phyloP scores from a whole-genome alignment of 2,797 vertebrate genomes.

The Syndactyla subalaris region DNA sequence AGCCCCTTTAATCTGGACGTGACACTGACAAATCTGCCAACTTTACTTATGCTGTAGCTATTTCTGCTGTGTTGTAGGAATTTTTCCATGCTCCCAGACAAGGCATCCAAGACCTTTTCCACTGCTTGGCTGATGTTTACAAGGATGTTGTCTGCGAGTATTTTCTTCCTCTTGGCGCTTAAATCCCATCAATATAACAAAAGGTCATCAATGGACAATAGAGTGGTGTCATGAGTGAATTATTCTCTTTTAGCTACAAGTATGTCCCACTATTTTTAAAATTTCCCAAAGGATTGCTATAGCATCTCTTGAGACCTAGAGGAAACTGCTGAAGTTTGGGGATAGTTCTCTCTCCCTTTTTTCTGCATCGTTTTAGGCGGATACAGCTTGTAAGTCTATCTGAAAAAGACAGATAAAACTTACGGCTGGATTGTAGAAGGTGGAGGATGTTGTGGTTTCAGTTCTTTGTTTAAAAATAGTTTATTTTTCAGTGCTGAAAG shows the following conservation, averaged over 20 bases:
- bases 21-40: not conserved
- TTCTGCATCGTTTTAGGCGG: not conserved
- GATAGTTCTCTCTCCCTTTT: not conserved
- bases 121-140: not conserved
- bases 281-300: not conserved
- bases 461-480: not conserved
- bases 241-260: not conserved
- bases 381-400: not conserved
- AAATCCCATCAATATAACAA: not conserved
- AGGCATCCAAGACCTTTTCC: not conserved
- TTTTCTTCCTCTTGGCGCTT: not conserved
- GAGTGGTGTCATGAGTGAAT: not conserved
- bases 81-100: not conserved
- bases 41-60: not conserved
- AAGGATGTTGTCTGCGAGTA: not conserved
- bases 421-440: not conserved
- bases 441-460: not conserved
- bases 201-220: not conserved
- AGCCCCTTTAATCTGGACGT: not conserved
- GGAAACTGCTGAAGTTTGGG: not conserved
- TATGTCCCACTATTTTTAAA: not conserved
- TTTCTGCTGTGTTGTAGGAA: constrained; percentile 3
- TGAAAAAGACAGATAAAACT: not conserved
- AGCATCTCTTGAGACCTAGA: not conserved
- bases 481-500: not conserved